Percentiles rank a stretch among this genome's conserved stretches.
Conservation (phyloP, 2,113 vertebrate species). For the Thymallus thymallus region DNA sequence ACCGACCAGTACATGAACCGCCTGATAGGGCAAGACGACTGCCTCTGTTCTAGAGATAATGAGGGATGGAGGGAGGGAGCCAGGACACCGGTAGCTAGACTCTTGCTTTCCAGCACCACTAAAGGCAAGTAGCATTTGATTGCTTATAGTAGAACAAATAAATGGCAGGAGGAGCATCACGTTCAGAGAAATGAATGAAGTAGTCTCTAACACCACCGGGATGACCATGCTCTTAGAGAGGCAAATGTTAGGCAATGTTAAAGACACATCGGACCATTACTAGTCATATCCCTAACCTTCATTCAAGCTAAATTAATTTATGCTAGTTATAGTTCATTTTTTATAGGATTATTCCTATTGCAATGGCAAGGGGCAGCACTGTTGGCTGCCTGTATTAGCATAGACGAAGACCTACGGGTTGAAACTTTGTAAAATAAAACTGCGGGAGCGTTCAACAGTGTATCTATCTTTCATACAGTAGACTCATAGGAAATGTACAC, state of each 20-base stretch:
- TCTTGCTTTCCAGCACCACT: conserved; percentile 8
- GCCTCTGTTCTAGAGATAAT: conserved; percentile 27
- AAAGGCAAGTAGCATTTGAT: conserved; percentile 1
- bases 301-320: not conserved
- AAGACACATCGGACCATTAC: not conserved
- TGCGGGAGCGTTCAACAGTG: no score
- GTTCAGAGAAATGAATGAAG: not conserved
- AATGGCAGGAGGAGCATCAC: not conserved
- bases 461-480: no score
- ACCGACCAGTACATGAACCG: conserved; percentile 65
- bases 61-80: not conserved
- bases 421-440: no score
- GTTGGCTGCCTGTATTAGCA: no score
- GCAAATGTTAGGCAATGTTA: not conserved
- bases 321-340: not conserved
- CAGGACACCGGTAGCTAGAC: not conserved
- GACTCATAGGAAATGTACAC: not conserved
- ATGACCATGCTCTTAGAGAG: not conserved
- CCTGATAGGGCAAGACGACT: conserved; percentile 59
- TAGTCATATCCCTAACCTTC: not conserved
- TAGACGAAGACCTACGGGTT: no score
- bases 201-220: not conserved
- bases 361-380: no score
- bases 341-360: no score
- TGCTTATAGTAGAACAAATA: conserved; percentile 6